Conservation (phyloP, 2,888 invertebrate species). For the Ommatoiulus sabulosus region DNA sequence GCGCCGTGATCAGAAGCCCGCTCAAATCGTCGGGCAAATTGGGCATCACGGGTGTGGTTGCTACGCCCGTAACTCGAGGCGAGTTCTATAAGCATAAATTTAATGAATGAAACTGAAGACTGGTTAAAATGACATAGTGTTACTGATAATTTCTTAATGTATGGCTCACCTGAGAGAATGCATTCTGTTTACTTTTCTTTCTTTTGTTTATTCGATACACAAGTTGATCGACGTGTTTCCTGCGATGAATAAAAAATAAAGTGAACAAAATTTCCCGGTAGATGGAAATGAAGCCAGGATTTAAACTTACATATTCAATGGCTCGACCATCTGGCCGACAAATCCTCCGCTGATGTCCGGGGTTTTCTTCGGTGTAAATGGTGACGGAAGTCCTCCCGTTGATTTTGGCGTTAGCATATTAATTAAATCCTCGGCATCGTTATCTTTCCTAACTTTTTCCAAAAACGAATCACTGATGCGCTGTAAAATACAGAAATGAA, state of each 20-base stretch:
- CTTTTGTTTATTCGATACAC: not conserved
- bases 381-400: not conserved
- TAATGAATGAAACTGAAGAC: not conserved
- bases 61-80: not conserved
- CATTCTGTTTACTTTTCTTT: not conserved
- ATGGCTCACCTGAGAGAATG: not conserved
- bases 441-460: not conserved
- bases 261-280: not conserved
- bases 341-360: slow-evolving; percentile 9
- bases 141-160: too few species aligned
- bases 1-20: not conserved
- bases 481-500: not conserved
- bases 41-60: not conserved
- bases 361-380: not conserved
- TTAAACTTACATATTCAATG: not conserved
- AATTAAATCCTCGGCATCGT: not conserved
- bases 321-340: not conserved
- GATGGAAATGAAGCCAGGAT: not conserved
- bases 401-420: slow-evolving; percentile 4
- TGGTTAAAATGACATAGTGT: too few species aligned
- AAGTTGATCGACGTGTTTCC: not conserved
- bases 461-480: not conserved
- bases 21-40: not conserved
- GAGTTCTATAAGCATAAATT: not conserved
- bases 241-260: not conserved